Evolutionary conservation across 2,797 vertebrate species (phyloP), one percentile per base, ranked within the genome.

Genomic region (Mus caroli): DNA sequence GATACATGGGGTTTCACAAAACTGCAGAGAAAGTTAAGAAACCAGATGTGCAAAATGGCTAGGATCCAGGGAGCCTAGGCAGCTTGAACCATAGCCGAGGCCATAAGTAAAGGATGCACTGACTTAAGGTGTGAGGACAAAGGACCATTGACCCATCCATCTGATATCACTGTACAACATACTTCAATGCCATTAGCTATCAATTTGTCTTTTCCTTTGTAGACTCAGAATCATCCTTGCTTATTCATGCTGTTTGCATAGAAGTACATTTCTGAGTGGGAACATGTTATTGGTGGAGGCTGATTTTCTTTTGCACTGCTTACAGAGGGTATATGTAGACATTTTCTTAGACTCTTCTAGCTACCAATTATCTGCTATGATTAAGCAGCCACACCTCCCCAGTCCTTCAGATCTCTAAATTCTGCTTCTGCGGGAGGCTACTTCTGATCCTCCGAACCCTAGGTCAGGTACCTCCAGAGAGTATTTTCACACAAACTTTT

Each of bases 401-500:
- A 58, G 28, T 31, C 15, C 52, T 69, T 83, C 8, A 37, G 40
- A 43, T 83, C 31, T 88, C 84, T 78, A 40, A 62, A 71, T 88
- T 76, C 80, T n/a, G 4, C 71, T 64, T 71, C 6, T 60, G 43
- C 58, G 82, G 71, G 34, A 86, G 34, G 5, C n/a, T 52, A 11
- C 60, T 12, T 26, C 54, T 88, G 60, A 96, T 31, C 58, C 62
- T 58, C n/a, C n/a, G 46, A 94, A 52, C 56, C 60, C 88, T 88
- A 91, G 40, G 67, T 75, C 17, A 79, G 26, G 71, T 50, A 50
- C 37, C 50, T 56, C 37, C 56, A 75, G 26, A 28, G 24, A 17
- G 19, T 50, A 77, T 17, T 34, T 71, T 60, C 46, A 34, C 22
- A 71, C 19, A 80, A 80, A 15, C 26, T 34, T 58, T 34, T 37